phyloP scores from a whole-genome alignment of 2,888 invertebrate genomes.

The Meiosimyza decipiens region DNA sequence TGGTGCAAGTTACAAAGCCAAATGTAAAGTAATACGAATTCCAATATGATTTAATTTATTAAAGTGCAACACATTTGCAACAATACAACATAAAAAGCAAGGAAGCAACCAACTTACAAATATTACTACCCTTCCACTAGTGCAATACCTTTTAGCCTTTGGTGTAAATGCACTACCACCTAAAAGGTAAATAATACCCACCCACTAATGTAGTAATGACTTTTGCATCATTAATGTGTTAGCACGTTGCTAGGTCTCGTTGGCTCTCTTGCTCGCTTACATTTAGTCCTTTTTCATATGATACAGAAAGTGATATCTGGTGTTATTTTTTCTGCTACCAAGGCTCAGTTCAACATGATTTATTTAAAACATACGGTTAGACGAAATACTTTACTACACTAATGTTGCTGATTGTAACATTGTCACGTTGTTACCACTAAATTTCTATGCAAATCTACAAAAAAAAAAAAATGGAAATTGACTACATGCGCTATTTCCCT shows the following conservation, averaged over 20 bases:
- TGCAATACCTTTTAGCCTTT: neutral
- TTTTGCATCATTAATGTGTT: conserved; percentile 33
- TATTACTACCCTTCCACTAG: neutral
- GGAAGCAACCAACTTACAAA: neutral
- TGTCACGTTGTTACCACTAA: conserved; percentile 9
- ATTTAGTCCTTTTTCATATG: neutral
- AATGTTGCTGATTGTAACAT: neutral
- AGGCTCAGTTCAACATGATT: conserved; percentile 17
- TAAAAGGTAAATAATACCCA: neutral
- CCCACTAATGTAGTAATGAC: neutral
- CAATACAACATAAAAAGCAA: neutral
- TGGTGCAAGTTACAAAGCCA: neutral
- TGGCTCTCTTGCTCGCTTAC: conserved; percentile 6
- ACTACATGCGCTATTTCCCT: too few species aligned
- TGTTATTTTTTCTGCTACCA: neutral
- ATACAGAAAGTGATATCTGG: too few species aligned
- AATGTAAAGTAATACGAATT: neutral
- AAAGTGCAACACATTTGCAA: conserved; percentile 4
- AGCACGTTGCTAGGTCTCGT: conserved; percentile 29
- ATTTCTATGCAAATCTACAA: conserved; percentile 22
- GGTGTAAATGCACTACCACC: neutral
- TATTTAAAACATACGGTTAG: conserved; percentile 4
- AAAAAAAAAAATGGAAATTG: too few species aligned
- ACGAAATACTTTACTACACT: neutral
- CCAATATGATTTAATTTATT: conserved; percentile 25